Base-by-base conservation (phyloP, 2,797 vertebrate species). In the Gymnothorax javanicus region DNA sequence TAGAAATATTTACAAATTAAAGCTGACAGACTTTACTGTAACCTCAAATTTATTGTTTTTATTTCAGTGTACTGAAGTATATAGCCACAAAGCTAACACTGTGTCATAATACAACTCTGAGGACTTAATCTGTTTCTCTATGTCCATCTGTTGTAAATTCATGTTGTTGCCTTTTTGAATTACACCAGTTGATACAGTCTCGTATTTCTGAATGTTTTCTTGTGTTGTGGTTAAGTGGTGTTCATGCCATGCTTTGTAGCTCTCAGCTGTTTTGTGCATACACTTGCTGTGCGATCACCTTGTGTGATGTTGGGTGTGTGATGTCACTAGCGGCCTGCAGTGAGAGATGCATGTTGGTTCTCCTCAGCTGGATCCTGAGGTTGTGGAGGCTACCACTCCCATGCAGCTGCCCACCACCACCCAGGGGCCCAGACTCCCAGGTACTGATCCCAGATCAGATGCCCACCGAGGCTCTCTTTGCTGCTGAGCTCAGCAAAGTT, bases 381-480 rank as follows among this genome's bases (percentile, higher is more conserved):
- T 15, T 64, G 87, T 91, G 57, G 95, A 94, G 91, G 89, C 89
- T 0, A 94, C 92, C 4, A 92, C 94, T 0, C 86, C 92, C 0
- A 89, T 85, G 50, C 95, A 93, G 79, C 93, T 89, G 52, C 60
- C 88, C 83, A 89, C 90, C 90, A 95, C 89, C 90, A 93, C 94
- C 67, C 92, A 84, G 60, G 83, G 91, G 54, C 94, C 92, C 23
- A 94, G 94, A 0, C 91, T 95, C 52, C 95, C 93, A 43, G 94
- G 95, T 95, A 95, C 56, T 12, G 43, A 62, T 67, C 57, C 43
- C 23, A 82, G 12, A 58, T n/a, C 54, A 58, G 57, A 8, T 82
- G 54, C 7, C 17, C n/a, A 3, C 23, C 52, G 15, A 11, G 27
- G 11, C 9, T 75, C 54, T 54, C 69, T 12, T 81, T 86, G 13